These are phyloP conservation scores for Ochotona princeps DNA, from an alignment of 2,113 vertebrate genomes.

Conservation along the genomic window DNA sequence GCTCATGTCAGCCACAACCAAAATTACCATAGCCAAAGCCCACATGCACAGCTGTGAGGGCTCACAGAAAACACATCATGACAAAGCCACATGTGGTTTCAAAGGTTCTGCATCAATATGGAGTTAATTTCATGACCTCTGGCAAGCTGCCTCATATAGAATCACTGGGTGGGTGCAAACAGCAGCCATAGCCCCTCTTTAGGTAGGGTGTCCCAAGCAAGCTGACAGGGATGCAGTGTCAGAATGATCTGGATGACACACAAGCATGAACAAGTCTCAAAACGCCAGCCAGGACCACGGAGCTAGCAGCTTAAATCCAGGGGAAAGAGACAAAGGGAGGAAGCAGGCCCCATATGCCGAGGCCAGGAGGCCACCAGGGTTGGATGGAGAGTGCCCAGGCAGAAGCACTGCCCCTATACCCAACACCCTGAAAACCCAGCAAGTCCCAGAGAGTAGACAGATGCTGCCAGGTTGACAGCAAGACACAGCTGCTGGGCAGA, in stretches of 20 bases:
- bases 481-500: no score
- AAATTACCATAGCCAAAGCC: background rate
- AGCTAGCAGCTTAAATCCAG: background rate
- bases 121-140: no score
- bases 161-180: background rate
- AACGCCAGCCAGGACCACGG: background rate
- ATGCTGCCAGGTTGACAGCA: no score
- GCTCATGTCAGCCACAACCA: background rate
- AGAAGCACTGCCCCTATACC: no score
- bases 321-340: conserved; percentile 3
- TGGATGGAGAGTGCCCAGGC: no score
- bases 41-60: background rate
- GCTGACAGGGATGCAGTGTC: background rate
- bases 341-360: background rate
- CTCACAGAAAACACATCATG: background rate
- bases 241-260: background rate
- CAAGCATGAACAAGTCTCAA: background rate
- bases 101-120: no score
- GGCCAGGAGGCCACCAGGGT: no score
- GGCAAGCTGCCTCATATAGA: background rate
- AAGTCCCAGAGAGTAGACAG: no score
- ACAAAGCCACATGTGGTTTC: no score
- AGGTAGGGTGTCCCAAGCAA: background rate
- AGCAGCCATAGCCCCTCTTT: background rate
- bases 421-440: no score